Conservation (phyloP, 37 sponge, comb jelly and placozoan genomes). For the Geodia barretti region DNA sequence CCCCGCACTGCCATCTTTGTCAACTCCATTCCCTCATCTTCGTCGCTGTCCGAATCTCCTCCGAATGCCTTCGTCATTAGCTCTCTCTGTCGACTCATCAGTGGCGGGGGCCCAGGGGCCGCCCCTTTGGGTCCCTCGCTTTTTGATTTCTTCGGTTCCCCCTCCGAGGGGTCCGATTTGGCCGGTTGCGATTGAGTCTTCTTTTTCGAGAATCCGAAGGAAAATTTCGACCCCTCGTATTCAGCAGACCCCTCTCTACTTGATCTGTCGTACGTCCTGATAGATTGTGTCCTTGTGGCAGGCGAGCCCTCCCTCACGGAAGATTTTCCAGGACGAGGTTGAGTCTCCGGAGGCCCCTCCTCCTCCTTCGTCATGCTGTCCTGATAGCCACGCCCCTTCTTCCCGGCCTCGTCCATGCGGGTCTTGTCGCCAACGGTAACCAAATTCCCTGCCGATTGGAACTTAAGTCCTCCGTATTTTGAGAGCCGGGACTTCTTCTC, state of each 20-base stretch:
- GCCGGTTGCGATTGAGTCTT: not conserved
- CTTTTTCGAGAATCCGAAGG: conserved; percentile 3
- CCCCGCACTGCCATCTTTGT: not conserved
- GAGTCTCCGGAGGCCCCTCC: conserved; percentile 2
- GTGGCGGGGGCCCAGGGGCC: conserved; percentile 20
- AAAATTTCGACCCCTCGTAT: not conserved
- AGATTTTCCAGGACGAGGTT: not conserved
- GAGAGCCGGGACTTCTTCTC: conserved; percentile 38
- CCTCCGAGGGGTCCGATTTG: not conserved
- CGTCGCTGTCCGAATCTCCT: conserved; percentile 28
- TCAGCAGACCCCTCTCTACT: not conserved
- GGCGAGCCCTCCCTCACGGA: not conserved
- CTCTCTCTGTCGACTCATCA: conserved; percentile 49
- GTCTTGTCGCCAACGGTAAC: conserved; percentile 27
- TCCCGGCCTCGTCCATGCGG: not conserved
- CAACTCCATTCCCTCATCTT: not conserved
- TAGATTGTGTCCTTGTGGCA: not conserved
- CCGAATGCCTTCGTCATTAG: conserved; percentile 13
- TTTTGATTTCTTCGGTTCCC: not conserved
- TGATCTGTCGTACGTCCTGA: not conserved
- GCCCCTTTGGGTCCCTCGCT: not conserved
- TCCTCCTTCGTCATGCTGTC: not conserved
- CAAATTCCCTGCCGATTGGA: conserved; percentile 62
- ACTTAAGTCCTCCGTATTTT: conserved; percentile 63
- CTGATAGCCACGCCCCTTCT: not conserved